Conservation (phyloP, 2,888 invertebrate genomes). For the Smittia sp. region DNA sequence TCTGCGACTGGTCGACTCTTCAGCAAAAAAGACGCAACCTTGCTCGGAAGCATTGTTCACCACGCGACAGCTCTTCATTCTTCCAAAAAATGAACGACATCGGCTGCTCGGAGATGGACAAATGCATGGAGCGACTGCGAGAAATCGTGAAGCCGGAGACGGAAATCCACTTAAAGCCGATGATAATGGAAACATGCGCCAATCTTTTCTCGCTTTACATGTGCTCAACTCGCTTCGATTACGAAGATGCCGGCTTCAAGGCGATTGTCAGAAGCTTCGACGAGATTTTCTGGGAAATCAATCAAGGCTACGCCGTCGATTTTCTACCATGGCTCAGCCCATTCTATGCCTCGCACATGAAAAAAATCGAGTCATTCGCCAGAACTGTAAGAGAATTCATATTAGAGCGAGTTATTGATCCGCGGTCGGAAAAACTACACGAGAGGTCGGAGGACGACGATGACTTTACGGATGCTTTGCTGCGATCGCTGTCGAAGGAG, state of each 20-base stretch:
- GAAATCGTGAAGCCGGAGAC: constrained; percentile 49
- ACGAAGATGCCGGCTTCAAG: constrained; percentile 66
- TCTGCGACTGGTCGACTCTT: constrained; percentile 83
- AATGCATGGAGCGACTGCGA: constrained; percentile 60
- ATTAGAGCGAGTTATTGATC: constrained; percentile 65
- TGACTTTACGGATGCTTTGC: constrained; percentile 70
- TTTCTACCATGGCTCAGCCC: constrained; percentile 80
- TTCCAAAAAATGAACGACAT: constrained; percentile 71
- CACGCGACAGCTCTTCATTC: constrained; percentile 69
- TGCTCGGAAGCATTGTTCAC: constrained; percentile 77
- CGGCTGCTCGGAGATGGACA: constrained; percentile 63
- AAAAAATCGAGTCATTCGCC: constrained; percentile 67
- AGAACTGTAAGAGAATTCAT: constrained; percentile 71
- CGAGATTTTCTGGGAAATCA: constrained; percentile 88
- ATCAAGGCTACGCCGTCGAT: constrained; percentile 83
- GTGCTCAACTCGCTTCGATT: constrained; percentile 75
- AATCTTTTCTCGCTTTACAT: constrained; percentile 86
- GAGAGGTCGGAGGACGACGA: neutral
- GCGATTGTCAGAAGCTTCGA: constrained; percentile 72
- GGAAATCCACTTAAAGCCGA: constrained; percentile 64
- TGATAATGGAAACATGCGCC: constrained; percentile 70
- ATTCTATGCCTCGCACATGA: constrained; percentile 67
- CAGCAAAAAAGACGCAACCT: constrained; percentile 76
- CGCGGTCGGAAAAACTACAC: constrained; percentile 55
- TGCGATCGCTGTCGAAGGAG: constrained; percentile 67